Conservation (phyloP, 2,113 vertebrate genomes). For the Hyperoodon ampullatus region DNA sequence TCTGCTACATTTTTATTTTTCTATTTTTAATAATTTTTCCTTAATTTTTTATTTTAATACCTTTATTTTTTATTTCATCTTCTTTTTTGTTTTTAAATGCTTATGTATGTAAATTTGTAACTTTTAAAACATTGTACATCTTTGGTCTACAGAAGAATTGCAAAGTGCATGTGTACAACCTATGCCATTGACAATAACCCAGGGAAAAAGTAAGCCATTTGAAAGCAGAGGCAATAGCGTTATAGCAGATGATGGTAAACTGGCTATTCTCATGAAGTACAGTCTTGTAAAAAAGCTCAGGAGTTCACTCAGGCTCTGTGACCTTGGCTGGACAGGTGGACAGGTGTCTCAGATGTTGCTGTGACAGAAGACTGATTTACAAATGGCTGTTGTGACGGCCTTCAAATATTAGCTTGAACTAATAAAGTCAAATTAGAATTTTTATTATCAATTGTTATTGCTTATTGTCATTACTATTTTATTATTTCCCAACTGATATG, state of each 20-base stretch:
- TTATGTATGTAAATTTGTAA: neutral
- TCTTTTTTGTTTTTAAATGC: neutral
- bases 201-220: neutral
- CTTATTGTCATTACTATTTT: neutral
- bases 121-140: neutral
- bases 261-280: neutral
- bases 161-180: neutral
- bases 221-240: neutral
- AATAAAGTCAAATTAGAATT: neutral
- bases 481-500: neutral
- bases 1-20: too few species aligned
- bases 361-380: neutral
- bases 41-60: too few species aligned
- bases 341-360: neutral
- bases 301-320: rapidly evolving
- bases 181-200: neutral
- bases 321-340: neutral
- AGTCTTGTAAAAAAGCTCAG: neutral
- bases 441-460: neutral
- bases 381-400: neutral
- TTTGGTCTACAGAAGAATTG: neutral
- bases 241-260: neutral
- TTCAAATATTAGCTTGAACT: neutral
- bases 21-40: too few species aligned
- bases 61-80: too few species aligned